These are phyloP conservation scores for Andrena camellia DNA, from an alignment of 2,888 invertebrate species.

Conservation along the genomic window DNA sequence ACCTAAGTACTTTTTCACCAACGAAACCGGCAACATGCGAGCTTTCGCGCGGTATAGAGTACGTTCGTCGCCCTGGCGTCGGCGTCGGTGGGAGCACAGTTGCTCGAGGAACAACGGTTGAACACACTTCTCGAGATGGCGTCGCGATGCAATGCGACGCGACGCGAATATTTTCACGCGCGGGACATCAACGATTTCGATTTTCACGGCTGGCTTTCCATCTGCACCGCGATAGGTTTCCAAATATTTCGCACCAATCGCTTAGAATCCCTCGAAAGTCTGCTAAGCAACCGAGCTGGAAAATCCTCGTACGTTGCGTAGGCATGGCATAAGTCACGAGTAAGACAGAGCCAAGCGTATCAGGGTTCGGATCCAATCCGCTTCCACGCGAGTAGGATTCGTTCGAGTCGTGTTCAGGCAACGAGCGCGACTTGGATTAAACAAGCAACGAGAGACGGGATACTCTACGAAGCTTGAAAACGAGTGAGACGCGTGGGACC, in stretches of 20 bases:
- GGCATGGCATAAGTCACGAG: not conserved
- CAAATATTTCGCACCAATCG: not conserved
- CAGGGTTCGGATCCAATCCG: not conserved
- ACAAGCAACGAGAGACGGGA: not conserved
- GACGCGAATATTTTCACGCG: not conserved
- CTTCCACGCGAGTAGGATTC: not conserved
- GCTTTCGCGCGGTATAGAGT: no score
- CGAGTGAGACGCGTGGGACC: slow-evolving; percentile 1
- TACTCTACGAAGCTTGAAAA: not conserved
- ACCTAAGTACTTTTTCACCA: not conserved
- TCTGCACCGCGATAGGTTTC: not conserved
- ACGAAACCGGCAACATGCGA: no score
- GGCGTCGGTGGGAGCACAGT: not conserved
- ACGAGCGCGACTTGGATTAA: slow-evolving; percentile 7
- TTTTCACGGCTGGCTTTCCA: not conserved
- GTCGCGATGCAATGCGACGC: not conserved
- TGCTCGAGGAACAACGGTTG: not conserved
- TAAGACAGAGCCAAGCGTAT: not conserved
- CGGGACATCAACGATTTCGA: not conserved
- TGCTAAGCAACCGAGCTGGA: not conserved
- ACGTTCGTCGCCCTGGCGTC: no score
- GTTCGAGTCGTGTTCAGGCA: not conserved
- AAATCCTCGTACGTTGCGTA: not conserved
- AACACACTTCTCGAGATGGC: slow-evolving; percentile 6
- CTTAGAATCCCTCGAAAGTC: not conserved